Conservation (phyloP, 2,113 vertebrate species). For the Ardeotis arabs region DNA sequence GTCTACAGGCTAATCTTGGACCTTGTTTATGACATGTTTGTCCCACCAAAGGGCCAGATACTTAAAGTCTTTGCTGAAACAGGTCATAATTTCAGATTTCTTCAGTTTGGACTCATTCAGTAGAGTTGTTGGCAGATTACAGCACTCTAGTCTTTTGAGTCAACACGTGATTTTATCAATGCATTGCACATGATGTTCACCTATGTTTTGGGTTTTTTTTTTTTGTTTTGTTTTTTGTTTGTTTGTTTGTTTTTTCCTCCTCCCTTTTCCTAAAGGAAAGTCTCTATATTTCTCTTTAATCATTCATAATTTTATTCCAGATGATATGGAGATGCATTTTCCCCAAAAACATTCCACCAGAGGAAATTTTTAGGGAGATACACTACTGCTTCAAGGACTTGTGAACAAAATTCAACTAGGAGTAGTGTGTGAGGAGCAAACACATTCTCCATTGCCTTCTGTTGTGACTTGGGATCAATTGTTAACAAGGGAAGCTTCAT, state of each 20-base stretch:
- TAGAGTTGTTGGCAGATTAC: not conserved
- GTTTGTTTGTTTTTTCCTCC: too few species aligned
- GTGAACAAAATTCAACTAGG: not conserved
- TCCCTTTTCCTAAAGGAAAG: not conserved
- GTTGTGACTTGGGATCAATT: not conserved
- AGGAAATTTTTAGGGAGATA: not conserved
- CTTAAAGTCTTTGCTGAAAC: not conserved
- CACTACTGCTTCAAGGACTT: not conserved
- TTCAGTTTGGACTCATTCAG: not conserved
- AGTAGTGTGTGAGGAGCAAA: not conserved
- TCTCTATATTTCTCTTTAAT: not conserved
- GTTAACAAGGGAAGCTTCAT: not conserved
- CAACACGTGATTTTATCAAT: not conserved
- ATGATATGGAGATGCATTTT: fast-evolving
- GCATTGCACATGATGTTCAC: not conserved
- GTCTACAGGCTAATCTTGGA: not conserved
- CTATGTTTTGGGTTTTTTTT: not conserved
- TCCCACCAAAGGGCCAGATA: not conserved
- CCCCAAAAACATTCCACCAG: not conserved
- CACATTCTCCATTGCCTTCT: not conserved
- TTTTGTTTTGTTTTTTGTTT: not conserved
- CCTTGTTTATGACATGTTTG: not conserved
- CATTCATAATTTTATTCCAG: not conserved
- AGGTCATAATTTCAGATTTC: not conserved
- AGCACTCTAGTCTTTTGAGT: not conserved